Evolutionary conservation across 2,888 invertebrate species (phyloP).

Genomic region (Steinernema scapterisci): DNA sequence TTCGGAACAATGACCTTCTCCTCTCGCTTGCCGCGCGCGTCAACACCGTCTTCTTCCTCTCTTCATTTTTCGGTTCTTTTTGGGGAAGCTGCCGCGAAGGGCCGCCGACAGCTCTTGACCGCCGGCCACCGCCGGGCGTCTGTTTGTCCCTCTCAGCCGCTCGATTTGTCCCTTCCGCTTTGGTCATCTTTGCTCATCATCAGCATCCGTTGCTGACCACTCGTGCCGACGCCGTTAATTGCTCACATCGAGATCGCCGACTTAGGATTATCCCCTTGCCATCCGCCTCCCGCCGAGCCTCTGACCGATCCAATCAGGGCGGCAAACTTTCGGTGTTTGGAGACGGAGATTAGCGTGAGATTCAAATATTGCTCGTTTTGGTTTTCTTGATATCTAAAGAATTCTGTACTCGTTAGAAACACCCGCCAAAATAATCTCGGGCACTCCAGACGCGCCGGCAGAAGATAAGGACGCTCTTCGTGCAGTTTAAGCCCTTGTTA

Average conservation of each 20-base stretch:
- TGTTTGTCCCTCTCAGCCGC: not conserved
- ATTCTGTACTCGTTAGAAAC: not conserved
- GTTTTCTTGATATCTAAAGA: not conserved
- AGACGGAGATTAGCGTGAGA: not conserved
- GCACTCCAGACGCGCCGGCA: not conserved
- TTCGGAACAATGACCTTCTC: slow-evolving; percentile 30
- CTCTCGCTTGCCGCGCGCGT: not conserved
- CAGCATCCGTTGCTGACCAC: not conserved
- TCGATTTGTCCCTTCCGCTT: too few species aligned
- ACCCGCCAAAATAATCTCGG: not conserved
- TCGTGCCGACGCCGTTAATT: slow-evolving; percentile 4
- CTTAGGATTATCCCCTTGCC: slow-evolving; percentile 9
- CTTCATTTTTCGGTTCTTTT: not conserved
- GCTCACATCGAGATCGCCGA: not conserved
- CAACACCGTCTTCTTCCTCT: not conserved
- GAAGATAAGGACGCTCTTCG: not conserved
- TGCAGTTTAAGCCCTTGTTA: not conserved
- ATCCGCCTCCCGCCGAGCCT: slow-evolving; percentile 8
- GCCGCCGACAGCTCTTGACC: slow-evolving; percentile 29
- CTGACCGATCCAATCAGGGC: slow-evolving; percentile 20
- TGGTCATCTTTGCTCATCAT: not conserved
- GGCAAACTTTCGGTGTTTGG: slow-evolving; percentile 16
- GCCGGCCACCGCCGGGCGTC: not conserved
- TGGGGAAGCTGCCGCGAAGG: slow-evolving; percentile 24
- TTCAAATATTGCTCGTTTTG: not conserved